Percentiles rank a stretch among this genome's conserved stretches.
Conservation (phyloP, 2,888 invertebrate species). For the Anaspis maculata region DNA sequence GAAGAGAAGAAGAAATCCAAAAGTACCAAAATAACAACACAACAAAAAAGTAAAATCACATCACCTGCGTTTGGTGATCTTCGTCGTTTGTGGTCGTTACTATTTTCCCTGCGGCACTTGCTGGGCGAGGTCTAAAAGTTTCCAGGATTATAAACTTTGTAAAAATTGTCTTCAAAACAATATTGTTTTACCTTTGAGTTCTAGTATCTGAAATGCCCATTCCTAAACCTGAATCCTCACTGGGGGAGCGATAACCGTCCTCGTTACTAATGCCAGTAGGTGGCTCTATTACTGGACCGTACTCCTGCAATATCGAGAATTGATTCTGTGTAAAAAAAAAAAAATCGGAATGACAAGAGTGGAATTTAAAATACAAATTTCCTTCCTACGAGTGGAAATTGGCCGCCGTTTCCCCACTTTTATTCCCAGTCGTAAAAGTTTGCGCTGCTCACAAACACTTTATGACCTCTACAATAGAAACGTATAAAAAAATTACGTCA, state of each 20-base stretch:
- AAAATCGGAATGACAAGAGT: too few species aligned
- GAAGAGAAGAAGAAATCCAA: conserved; percentile 21
- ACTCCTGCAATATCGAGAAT: conserved; percentile 42
- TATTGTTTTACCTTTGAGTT: conserved; percentile 31
- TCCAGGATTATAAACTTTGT: conserved; percentile 4
- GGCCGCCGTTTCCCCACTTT: too few species aligned
- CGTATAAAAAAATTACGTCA: too few species aligned
- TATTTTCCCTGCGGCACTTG: conserved; percentile 35
- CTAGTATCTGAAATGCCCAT: conserved; percentile 67
- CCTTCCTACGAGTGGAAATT: too few species aligned
- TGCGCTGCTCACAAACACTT: too few species aligned
- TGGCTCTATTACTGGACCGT: conserved; percentile 47
- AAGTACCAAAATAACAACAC: conserved; percentile 18
- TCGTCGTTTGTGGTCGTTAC: conserved; percentile 32
- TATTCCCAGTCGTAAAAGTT: too few species aligned
- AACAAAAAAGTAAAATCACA: conserved; percentile 15
- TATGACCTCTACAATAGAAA: too few species aligned
- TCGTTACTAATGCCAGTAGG: conserved; percentile 46
- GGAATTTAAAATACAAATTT: not conserved
- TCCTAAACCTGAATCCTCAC: conserved; percentile 92
- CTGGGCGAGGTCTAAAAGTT: conserved; percentile 35
- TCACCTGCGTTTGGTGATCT: conserved; percentile 40
- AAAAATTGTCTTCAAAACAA: conserved; percentile 3
- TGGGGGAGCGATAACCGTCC: conserved; percentile 73
- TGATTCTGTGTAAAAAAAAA: too few species aligned